Evolutionary conservation across 64 coral and sea anemone genomes (phyloP), one percentile per base, ranked within the genome.

Genomic region (Astreopora myriophthalma): DNA sequence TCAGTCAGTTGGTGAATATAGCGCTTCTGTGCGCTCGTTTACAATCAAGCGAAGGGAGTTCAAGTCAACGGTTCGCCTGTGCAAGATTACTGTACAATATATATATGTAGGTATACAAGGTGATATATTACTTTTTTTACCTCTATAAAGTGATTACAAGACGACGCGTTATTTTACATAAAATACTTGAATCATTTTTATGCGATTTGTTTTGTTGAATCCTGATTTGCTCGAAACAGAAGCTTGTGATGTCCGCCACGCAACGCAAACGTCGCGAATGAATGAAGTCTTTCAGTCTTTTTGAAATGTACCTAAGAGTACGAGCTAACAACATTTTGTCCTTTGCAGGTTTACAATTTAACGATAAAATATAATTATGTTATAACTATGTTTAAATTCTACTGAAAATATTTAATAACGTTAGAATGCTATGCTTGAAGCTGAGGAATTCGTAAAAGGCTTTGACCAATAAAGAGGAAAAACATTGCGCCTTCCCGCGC

Each of bases 61-160:
- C 38, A 52, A 76, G 63, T 72, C 82, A 83, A 92, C 84, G 84
- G 37, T 84, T 70, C 82, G 65, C 92, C 76, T 52, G 85, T 92
- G 81, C 88, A 78, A 51, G 68, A 85, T 89, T 51, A 87, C 85
- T 82, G 52, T 82, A 82, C 79, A 82, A 82, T 52, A 64, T 82
- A 63, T 60, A 82, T 82, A 63, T 32, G 79, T 51, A 36, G 32
- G 52, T 63, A 82, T 60, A 82, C 55, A 64, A 38, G 48, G 79
- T 82, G 52, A 62, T 34, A 82, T 63, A 82, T 52, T 37, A 26
- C 61, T 24, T 64, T 26, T 64, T 64, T 24, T 5, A 3, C 22
- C 4, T 64, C 42, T 77, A 25, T 62, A 80, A 93, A 40, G 71
- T 34, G 92, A 87, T 52, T 82, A 62, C 74, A 91, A 95, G 28